These are phyloP conservation scores for Carduelis carduelis DNA, from an alignment of 2,797 vertebrate genomes.

Conservation along the genomic window DNA sequence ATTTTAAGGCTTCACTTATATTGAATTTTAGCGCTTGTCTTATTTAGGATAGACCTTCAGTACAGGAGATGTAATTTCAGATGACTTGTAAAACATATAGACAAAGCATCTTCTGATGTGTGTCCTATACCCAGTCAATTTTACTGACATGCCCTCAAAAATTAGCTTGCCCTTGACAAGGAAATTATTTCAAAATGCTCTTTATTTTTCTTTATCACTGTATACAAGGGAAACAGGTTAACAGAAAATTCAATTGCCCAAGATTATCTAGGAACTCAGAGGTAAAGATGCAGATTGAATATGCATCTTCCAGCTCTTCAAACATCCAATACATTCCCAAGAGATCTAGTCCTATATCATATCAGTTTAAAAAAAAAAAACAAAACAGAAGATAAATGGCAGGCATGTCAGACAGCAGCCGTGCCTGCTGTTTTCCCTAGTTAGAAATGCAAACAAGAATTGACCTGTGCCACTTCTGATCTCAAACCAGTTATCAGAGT, in stretches of 20 bases:
- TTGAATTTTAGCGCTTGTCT: not conserved
- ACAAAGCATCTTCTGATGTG: not conserved
- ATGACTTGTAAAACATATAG: not conserved
- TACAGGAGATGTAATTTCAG: not conserved
- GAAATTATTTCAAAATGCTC: not conserved
- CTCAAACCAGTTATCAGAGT: constrained; percentile 65
- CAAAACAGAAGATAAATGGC: constrained; percentile 47
- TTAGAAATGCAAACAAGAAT: constrained; percentile 62
- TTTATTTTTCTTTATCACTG: not conserved
- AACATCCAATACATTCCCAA: not conserved
- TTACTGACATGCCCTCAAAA: not conserved
- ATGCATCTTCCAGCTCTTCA: not conserved
- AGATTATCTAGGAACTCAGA: not conserved
- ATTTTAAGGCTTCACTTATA: not conserved
- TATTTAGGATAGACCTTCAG: not conserved
- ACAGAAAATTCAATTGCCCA: not conserved
- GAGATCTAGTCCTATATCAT: not conserved
- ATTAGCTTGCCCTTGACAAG: not conserved
- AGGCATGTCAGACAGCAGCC: constrained; percentile 23
- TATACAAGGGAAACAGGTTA: not conserved
- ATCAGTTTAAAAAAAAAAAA: not conserved
- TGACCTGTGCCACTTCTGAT: constrained; percentile 55
- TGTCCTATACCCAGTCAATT: not conserved
- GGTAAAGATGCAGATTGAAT: not conserved
- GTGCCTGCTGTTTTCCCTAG: constrained; percentile 46